Evolutionary conservation across 2,888 invertebrate species (phyloP).

Genomic region (Gnatocerus cornutus): DNA sequence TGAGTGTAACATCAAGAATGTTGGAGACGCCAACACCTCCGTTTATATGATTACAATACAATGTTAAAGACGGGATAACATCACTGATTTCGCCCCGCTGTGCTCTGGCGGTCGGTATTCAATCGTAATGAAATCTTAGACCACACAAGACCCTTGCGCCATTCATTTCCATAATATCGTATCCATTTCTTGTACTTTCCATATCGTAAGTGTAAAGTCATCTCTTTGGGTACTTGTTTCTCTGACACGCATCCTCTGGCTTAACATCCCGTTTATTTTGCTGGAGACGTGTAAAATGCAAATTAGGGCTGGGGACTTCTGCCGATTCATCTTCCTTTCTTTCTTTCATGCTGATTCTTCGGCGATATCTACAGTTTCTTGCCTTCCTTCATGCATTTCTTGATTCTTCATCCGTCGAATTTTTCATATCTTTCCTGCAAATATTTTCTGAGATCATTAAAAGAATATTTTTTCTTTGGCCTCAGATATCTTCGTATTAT

Average conservation of each 20-base stretch:
- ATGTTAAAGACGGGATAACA: constrained; percentile 49
- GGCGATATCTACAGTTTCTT: too few relatives aligned
- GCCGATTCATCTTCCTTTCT: constrained; percentile 39
- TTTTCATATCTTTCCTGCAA: too few relatives aligned
- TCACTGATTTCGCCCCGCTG: constrained; percentile 46
- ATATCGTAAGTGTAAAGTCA: constrained; percentile 42
- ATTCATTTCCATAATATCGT: constrained; percentile 59
- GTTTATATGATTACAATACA: constrained; percentile 53
- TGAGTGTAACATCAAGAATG: constrained; percentile 35
- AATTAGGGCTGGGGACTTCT: constrained; percentile 4
- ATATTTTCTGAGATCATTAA: too few relatives aligned
- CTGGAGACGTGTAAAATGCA: constrained; percentile 37
- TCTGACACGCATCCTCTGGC: constrained; percentile 32
- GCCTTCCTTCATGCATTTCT: too few relatives aligned
- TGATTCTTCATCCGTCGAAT: too few relatives aligned
- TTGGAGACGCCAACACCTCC: constrained; percentile 51
- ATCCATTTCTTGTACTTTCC: constrained; percentile 46
- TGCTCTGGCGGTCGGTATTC: constrained; percentile 38
- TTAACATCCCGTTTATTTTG: constrained; percentile 24
- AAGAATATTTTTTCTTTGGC: too few relatives aligned
- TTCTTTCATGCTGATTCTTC: too few relatives aligned
- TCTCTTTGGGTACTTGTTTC: constrained; percentile 31
- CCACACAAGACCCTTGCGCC: constrained; percentile 61
- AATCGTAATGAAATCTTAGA: constrained; percentile 60
- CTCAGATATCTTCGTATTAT: too few relatives aligned